Evolutionary conservation across 2,797 vertebrate species (phyloP), one percentile per base, ranked within the genome.

Genomic region (Amblyopsis hoosieri): DNA sequence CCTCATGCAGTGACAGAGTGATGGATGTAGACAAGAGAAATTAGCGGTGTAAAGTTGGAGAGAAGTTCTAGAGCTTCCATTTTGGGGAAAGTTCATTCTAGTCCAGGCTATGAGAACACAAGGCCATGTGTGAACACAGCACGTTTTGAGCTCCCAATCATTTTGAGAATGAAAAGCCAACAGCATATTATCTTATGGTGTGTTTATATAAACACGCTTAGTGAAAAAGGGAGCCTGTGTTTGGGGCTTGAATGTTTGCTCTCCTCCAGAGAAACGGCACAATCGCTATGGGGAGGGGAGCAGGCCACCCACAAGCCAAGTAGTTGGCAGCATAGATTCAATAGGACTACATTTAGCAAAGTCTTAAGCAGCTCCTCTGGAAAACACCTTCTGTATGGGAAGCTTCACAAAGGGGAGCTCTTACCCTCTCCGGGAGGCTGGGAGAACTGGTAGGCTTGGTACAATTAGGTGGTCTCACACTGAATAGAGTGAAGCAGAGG

Each of bases 221-320:
- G 74, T 54, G 51, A 74, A 78, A 81, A 76, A 8, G 5, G 8
- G 33, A 37, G 33, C 33, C 33, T 37, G 7, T 37, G 33, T 37
- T 37, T 37, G 33, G 33, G 33, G 33, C 83, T 78, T 76, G 78
- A 69, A 66, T 78, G 79, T 79, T 77, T 76, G 79, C 75, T 82
- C 79, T 78, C 73, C 67, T 87, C 75, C 54, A 47, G 70, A 72
- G 81, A 79, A 85, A 81, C 71, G 81, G 71, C 64, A 75, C 69
- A 73, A 88, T 81, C 52, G 76, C 23, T 62, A 45, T 51, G 69
- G 67, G 78, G 42, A 71, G 72, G 71, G 73, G 72, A 71, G 75
- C 72, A 83, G 86, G 82, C 88, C 91, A 90, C 89, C 89, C 91
- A 90, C 80, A 54, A 85, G 84, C 85, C 85, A 81, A 79, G 77